Base-by-base conservation (phyloP, 1,140 invertebrate genomes). In the Gonioctena quinquepunctata region DNA sequence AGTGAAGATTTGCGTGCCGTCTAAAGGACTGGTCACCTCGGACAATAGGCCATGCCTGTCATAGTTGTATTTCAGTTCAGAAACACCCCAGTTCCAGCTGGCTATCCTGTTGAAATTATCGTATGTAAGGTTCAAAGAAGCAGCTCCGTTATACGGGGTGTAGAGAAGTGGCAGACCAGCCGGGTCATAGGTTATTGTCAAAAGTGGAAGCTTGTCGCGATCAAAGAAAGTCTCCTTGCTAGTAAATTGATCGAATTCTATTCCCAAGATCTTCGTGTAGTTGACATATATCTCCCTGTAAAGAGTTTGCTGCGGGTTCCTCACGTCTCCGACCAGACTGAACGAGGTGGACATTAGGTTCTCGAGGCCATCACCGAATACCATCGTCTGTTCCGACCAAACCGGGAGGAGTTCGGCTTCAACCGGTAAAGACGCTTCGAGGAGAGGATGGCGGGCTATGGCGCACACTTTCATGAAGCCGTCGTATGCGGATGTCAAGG, bases 81-180 rank as follows among this genome's bases (percentile, higher is more conserved):
- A 90, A 0, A 89, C 87, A 1, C 96, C 96, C 92, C 96, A 96
- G 77, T 91, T 90, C 95, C 96, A 97, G 3, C 73, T 69, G 49
- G 94, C 91, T n/a, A 98, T 89, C 62, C 95, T 89, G 74, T 96
- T 96, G 83, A 96, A 96, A 66, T 92, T 88, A 78, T 98, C 95
- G 80, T 97, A 98, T 1, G 92, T 93, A 59, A 98, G 91, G 78
- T 94, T 97, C 1, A 98, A 85, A 66, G 90, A 91, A 82, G 90
- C 90, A 25, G 88, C 91, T 73, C 87, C 88, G 49, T 90, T 90
- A 18, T 90, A 87, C 0, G 93, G 92, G 16, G 89, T 89, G 83
- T 94, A 94, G 2, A 89, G 89, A 33, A 93, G 83, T 3, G 96
- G 96, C 23, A 96, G 83, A 0, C 96, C 96, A 48, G 92, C 91